Evolutionary conservation across 2,113 vertebrate species (phyloP), one percentile per base, ranked within the genome.

Genomic region (Spilogale gracilis): DNA sequence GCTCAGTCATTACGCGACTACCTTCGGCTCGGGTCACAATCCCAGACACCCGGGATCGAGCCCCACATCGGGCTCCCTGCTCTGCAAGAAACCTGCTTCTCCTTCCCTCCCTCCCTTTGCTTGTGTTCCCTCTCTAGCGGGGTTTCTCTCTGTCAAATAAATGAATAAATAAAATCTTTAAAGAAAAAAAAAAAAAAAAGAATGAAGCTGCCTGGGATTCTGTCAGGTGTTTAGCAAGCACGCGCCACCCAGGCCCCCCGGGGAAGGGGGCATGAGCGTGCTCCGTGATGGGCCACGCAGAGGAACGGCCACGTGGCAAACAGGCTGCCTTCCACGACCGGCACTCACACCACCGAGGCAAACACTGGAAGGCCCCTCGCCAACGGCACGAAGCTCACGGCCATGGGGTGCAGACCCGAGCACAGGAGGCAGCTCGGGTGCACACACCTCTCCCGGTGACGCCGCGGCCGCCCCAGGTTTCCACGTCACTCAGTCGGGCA

Each of bases 381-480:
- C 73, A 4, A 16, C 25, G 3, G 23, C 74, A 9, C 12, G 7
- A 17, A 76, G 25, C 74, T 25, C n/a, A 1, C 25, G 3, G 67
- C 67, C 32, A 18, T 7, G 7, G 32, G 1, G 45, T 6, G 0
- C 73, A 8, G 6, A 14, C 25, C 4, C 25, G 27, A 20, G 76
- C 50, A 11, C 16, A 10, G 25, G 50, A 18, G 32, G 74, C 8
- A 17, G 8, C 16, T 1, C 17, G 1, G 20, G 32, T 0, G 0
- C 80, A 3, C 21, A 9, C 10, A 8, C n/a, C 3, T n/a, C 9
- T 30, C 25, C 25, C 25, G 8, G 32, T 0, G 9, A 10, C 3
- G 0, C 58, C 0, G 9, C 38, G 0, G 16, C 30, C 9, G 9
- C 30, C 27, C 71, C 25, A 2, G 9, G 16, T n/a, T 27, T 63